Percentiles rank a stretch among this genome's conserved stretches.
phyloP scores from a whole-genome alignment of 2,888 invertebrate species.

The Drosophila tripunctata region DNA sequence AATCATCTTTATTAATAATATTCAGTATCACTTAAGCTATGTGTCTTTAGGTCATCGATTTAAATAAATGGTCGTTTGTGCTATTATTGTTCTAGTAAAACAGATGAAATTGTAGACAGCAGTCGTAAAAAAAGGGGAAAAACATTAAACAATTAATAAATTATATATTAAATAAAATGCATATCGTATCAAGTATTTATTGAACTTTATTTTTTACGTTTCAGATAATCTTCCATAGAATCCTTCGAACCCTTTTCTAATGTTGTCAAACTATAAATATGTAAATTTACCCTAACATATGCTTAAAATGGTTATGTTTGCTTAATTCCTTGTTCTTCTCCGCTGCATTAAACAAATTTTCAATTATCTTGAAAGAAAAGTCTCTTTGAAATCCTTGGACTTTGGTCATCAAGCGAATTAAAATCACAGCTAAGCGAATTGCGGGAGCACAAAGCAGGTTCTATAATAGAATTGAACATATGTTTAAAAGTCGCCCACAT shows the following conservation, averaged over 20 bases:
- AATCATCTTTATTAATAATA: constrained; percentile 35
- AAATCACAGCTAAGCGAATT: constrained; percentile 7
- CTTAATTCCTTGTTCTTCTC: neutral
- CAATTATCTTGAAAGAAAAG: neutral
- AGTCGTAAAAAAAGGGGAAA: constrained; percentile 33
- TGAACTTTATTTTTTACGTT: neutral
- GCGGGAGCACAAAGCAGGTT: neutral
- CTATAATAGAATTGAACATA: constrained; percentile 48
- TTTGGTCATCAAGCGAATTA: neutral
- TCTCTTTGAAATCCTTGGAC: neutral
- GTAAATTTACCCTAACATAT: neutral
- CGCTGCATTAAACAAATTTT: too few relatives aligned
- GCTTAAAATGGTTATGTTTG: neutral
- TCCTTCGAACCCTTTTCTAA: neutral
- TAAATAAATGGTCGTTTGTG: constrained; percentile 37
- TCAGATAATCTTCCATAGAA: neutral
- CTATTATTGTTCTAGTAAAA: constrained; percentile 42
- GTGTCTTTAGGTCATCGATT: constrained; percentile 49
- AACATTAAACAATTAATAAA: constrained; percentile 17
- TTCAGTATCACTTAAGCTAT: constrained; percentile 30
- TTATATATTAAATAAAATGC: constrained; percentile 20
- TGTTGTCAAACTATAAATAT: neutral
- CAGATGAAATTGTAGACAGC: constrained; percentile 16
- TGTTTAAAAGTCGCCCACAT: constrained; percentile 22
- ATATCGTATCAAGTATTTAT: constrained; percentile 12